Conservation (phyloP, 2,113 vertebrate genomes). For the Scytalopus superciliaris region DNA sequence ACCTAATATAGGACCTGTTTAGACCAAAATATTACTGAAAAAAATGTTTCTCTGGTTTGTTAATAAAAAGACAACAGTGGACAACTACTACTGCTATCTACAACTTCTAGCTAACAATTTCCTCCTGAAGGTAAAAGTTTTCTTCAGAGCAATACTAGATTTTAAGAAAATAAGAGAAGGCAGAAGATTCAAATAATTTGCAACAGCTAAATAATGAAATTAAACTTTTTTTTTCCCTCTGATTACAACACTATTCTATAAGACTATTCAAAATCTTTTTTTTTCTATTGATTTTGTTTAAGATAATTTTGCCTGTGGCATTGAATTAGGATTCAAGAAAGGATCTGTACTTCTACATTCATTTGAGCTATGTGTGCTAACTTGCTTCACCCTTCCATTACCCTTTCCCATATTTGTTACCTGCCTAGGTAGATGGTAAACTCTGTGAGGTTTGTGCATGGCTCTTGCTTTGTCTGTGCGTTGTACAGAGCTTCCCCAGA, state of each 20-base stretch:
- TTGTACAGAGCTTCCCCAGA: neutral
- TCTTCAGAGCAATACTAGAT: neutral
- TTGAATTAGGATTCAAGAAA: neutral
- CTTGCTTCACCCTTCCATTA: neutral
- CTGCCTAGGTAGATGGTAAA: neutral
- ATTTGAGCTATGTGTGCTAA: neutral
- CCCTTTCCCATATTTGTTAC: neutral
- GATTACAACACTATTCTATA: neutral
- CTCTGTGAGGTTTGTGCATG: neutral
- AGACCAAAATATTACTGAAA: conserved; percentile 38
- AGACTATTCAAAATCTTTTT: neutral
- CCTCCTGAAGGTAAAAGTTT: neutral
- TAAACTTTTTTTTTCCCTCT: neutral
- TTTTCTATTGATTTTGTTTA: neutral
- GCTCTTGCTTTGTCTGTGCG: neutral
- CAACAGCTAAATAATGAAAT: neutral
- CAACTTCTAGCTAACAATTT: neutral
- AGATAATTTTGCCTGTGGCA: neutral
- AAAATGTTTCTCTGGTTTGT: neutral
- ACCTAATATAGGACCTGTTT: neutral
- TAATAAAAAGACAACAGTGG: neutral
- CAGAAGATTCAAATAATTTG: neutral
- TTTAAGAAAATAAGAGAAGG: neutral
- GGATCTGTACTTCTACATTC: neutral
- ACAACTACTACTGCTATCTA: neutral